phyloP scores from a whole-genome alignment of 2,797 vertebrate genomes.

The Ambastaia sidthimunki region DNA sequence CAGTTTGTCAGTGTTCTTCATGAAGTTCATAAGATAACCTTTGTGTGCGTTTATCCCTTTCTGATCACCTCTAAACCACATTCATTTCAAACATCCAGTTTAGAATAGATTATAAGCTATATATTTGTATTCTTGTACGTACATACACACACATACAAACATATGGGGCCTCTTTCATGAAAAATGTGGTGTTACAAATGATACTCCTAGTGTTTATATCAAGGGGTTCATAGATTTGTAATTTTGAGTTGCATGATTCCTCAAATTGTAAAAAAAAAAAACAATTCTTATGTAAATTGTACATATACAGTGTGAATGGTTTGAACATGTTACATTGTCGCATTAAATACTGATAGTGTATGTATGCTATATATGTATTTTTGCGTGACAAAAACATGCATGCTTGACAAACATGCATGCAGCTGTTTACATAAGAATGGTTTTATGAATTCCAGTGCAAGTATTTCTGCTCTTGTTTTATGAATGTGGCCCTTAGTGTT shows the following conservation, averaged over 20 bases:
- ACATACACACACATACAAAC: background rate
- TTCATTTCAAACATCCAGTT: slow-evolving; percentile 1
- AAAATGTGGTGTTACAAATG: background rate
- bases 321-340: background rate
- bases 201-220: background rate
- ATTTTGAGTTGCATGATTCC: background rate
- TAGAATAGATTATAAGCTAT: background rate
- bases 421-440: background rate
- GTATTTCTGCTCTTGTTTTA: slow-evolving; percentile 3
- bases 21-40: slow-evolving; percentile 14
- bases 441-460: background rate
- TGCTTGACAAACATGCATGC: background rate
- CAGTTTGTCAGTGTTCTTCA: slow-evolving; percentile 45
- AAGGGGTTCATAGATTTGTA: background rate
- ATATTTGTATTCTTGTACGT: slow-evolving; percentile 13
- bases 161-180: slow-evolving; percentile 1
- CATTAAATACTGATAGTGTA: background rate
- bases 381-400: background rate
- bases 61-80: slow-evolving; percentile 28
- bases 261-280: background rate
- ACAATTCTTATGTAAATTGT: background rate
- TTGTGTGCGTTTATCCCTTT: slow-evolving; percentile 42
- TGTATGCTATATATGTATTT: background rate
- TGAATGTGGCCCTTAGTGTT: slow-evolving; percentile 32
- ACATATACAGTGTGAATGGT: background rate